Conservation (phyloP, 1,140 invertebrate species). For the Aphis gossypii region DNA sequence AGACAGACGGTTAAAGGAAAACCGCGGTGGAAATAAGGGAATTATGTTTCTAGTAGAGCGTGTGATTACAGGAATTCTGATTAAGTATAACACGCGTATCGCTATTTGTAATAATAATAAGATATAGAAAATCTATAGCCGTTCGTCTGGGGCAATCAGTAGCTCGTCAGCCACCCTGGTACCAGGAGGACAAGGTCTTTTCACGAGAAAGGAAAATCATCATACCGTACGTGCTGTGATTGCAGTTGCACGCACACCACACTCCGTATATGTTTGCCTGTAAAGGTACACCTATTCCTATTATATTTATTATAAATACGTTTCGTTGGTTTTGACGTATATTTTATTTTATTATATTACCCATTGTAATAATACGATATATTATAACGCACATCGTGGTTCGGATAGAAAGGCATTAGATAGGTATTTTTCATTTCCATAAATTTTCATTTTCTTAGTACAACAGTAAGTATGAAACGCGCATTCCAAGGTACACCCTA, state of each 20-base stretch:
- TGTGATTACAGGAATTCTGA: too few species aligned
- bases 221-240: background rate
- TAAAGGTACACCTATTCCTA: background rate
- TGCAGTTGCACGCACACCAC: too few species aligned
- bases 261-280: background rate
- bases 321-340: background rate
- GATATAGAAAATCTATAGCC: too few species aligned
- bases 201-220: background rate
- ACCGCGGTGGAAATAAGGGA: too few species aligned
- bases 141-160: conserved; percentile 31
- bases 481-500: too few species aligned
- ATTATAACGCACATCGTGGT: background rate
- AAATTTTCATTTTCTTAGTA: too few species aligned
- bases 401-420: background rate
- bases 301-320: background rate
- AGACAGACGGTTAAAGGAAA: too few species aligned
- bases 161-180: conserved; percentile 17
- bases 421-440: background rate
- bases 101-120: too few species aligned
- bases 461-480: background rate
- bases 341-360: too few species aligned
- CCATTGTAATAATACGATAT: background rate
- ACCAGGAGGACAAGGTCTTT: background rate
- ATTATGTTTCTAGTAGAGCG: too few species aligned
- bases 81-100: too few species aligned